Evolutionary conservation across 2,888 invertebrate genomes (phyloP).

Genomic region (Pegoplata infirma): DNA sequence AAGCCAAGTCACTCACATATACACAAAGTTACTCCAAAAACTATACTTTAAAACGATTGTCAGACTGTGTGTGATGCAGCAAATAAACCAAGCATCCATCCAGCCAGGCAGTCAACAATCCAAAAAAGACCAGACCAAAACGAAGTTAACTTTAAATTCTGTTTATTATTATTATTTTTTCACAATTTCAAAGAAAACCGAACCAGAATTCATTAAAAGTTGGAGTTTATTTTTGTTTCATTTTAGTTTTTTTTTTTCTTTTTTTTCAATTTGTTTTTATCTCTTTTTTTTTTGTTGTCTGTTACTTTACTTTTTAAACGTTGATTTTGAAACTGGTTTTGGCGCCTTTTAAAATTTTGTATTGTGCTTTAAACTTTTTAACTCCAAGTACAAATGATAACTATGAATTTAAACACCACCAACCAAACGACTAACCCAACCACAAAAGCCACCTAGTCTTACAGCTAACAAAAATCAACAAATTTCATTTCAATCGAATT

Average conservation of each 20-base stretch:
- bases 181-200: constrained; percentile 54
- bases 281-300: constrained; percentile 35
- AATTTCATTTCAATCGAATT: background rate
- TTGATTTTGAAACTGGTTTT: constrained; percentile 57
- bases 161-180: constrained; percentile 49
- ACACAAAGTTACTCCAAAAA: background rate
- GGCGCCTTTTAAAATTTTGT: constrained; percentile 49
- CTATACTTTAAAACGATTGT: background rate
- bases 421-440: constrained; percentile 12
- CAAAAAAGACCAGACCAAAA: constrained; percentile 39
- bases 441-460: constrained; percentile 20
- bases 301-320: constrained; percentile 28
- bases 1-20: constrained; percentile 18
- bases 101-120: constrained; percentile 14
- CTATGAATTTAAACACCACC: background rate
- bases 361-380: background rate
- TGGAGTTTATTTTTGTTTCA: constrained; percentile 37
- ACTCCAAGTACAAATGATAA: constrained; percentile 14
- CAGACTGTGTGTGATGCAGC: background rate
- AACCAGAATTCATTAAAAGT: constrained; percentile 60
- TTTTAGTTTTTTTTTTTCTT: constrained; percentile 34
- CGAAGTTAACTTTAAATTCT: constrained; percentile 51
- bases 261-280: no score
- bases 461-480: background rate
- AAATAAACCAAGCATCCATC: background rate